phyloP scores from a whole-genome alignment of 2,888 invertebrate species.

The Neelides folsomi region DNA sequence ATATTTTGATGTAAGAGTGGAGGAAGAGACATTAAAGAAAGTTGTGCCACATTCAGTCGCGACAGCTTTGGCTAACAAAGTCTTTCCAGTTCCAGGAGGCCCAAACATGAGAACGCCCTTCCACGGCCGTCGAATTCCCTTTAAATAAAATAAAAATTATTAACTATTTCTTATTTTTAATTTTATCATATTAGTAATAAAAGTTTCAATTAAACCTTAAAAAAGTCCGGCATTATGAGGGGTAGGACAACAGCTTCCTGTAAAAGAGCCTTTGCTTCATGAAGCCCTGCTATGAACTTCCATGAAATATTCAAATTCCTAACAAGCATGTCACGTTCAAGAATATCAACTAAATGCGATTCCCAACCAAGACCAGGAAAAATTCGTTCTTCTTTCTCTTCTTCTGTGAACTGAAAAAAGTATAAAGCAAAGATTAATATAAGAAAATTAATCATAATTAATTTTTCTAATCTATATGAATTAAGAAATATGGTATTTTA shows the following conservation, averaged over 20 bases:
- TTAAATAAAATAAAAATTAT: too few relatives aligned
- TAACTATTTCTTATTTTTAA: not conserved
- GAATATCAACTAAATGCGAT: conserved; percentile 60
- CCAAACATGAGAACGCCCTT: conserved; percentile 56
- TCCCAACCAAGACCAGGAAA: conserved; percentile 61
- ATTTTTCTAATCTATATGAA: too few relatives aligned
- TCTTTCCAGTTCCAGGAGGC: conserved; percentile 64
- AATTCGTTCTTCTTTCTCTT: conserved; percentile 37
- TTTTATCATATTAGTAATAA: not conserved
- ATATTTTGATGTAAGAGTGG: conserved; percentile 74
- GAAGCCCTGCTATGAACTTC: conserved; percentile 60
- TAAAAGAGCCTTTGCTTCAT: conserved; percentile 58
- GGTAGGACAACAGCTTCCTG: conserved; percentile 81
- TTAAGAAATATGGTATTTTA: too few relatives aligned
- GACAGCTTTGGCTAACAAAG: conserved; percentile 69
- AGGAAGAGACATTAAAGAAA: conserved; percentile 75
- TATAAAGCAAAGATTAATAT: too few relatives aligned
- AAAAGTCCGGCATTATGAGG: conserved; percentile 74
- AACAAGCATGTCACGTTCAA: conserved; percentile 72
- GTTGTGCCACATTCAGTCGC: conserved; percentile 80
- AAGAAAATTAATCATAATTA: too few relatives aligned
- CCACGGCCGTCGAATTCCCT: conserved; percentile 71
- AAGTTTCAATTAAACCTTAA: conserved; percentile 46
- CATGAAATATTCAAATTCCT: conserved; percentile 69
- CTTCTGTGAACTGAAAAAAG: conserved; percentile 21